These are phyloP conservation scores for Nemurella pictetii DNA, from an alignment of 2,888 invertebrate species.

Conservation along the genomic window DNA sequence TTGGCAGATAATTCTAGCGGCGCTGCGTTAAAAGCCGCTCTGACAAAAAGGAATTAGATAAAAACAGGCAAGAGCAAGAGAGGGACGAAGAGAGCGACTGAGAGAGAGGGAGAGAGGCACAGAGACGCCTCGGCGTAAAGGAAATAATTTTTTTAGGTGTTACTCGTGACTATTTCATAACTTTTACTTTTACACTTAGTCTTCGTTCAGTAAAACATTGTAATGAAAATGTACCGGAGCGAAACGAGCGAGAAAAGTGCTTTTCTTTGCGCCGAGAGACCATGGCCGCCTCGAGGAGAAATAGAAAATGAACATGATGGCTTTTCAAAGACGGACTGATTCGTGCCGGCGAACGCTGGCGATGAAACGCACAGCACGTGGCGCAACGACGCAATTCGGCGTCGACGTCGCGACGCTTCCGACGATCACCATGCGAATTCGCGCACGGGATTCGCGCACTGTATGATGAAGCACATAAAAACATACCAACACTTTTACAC, in stretches of 20 bases:
- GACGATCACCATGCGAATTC: too few relatives aligned
- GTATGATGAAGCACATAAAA: not conserved
- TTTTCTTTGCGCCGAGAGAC: conserved; percentile 2
- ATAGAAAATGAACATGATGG: too few relatives aligned
- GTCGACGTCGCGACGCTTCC: too few relatives aligned
- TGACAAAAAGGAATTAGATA: conserved; percentile 30
- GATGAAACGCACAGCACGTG: too few relatives aligned
- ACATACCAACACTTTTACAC: too few relatives aligned
- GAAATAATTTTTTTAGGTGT: conserved; percentile 23
- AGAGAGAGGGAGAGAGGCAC: not conserved
- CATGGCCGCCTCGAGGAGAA: too few relatives aligned
- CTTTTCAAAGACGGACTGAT: not conserved
- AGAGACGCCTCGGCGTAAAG: not conserved
- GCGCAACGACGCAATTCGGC: too few relatives aligned
- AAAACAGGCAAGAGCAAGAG: conserved; percentile 10
- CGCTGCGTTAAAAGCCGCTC: conserved; percentile 12
- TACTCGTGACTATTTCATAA: conserved; percentile 27
- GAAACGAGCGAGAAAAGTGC: conserved; percentile 13
- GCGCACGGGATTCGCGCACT: too few relatives aligned
- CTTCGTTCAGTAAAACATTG: conserved; percentile 7
- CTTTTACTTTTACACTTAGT: conserved; percentile 12
- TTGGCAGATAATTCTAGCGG: conserved; percentile 22
- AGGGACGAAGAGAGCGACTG: not conserved
- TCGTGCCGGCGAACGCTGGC: too few relatives aligned
- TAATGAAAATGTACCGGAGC: conserved; percentile 23